These are phyloP conservation scores for Corella eumyota DNA, from an alignment of 23 tunicate species.

Conservation along the genomic window DNA sequence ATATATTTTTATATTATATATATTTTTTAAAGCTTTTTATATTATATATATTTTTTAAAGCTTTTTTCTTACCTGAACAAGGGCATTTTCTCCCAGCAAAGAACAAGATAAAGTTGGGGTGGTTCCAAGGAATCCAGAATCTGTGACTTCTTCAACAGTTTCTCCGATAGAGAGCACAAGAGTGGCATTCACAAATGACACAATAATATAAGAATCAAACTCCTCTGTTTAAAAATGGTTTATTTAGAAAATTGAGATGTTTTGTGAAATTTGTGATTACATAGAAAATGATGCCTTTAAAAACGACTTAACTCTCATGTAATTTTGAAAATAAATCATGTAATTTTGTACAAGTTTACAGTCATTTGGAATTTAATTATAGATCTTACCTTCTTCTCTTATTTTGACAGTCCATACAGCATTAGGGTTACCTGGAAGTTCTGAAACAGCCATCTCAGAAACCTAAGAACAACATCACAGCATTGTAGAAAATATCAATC, in stretches of 20 bases:
- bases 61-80: constrained; percentile 60
- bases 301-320: too few species aligned
- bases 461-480: too few species aligned
- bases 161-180: constrained; percentile 97
- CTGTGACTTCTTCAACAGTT: constrained; percentile 99
- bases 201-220: constrained; percentile 95
- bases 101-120: constrained; percentile 95
- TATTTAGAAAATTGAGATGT: neutral
- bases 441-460: constrained; percentile 99
- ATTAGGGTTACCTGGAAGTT: constrained; percentile 98
- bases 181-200: constrained; percentile 96
- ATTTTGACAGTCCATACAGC: constrained; percentile 99
- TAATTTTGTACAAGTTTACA: too few species aligned
- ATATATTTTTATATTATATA: too few species aligned
- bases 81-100: constrained; percentile 93
- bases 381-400: constrained; percentile 71
- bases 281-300: too few species aligned
- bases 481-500: neutral
- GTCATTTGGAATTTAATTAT: neutral
- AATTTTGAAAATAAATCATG: too few species aligned
- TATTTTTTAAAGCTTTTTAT: too few species aligned
- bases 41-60: too few species aligned
- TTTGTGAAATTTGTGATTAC: too few species aligned
- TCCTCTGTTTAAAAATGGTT: constrained; percentile 37
- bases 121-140: constrained; percentile 99